Conservation (phyloP, 2,797 vertebrate species). For the Petrocephalus schoutedeni region DNA sequence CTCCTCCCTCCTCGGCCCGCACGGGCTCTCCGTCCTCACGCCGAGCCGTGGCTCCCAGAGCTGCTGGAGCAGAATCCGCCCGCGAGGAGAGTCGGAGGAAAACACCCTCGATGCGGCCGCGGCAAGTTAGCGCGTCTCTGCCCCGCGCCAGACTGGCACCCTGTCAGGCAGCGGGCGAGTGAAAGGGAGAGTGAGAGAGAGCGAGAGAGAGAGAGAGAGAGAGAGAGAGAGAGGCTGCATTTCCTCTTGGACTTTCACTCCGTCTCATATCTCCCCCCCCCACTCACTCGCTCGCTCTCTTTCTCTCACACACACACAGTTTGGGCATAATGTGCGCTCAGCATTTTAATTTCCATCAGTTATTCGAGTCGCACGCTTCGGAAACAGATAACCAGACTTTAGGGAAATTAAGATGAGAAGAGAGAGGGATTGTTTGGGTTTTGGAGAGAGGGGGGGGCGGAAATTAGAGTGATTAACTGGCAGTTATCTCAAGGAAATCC, state of each 20-base stretch:
- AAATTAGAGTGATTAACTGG: constrained; percentile 5
- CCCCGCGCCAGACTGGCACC: background rate
- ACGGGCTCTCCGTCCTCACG: background rate
- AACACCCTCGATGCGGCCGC: background rate
- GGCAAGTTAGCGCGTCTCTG: background rate
- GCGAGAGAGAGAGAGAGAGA: background rate
- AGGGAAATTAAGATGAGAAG: constrained; percentile 3
- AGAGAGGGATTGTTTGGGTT: background rate
- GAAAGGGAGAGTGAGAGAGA: background rate
- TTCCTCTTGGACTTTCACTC: constrained; percentile 17
- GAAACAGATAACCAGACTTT: constrained; percentile 12
- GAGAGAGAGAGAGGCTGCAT: background rate
- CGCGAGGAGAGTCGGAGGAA: background rate
- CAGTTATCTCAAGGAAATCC: constrained; percentile 9
- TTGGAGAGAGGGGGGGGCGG: background rate
- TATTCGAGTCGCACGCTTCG: constrained; percentile 12
- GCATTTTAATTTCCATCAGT: constrained; percentile 20
- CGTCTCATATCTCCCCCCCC: constrained; percentile 8
- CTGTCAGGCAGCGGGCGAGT: constrained; percentile 3
- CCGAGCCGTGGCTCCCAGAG: background rate
- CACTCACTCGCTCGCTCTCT: background rate
- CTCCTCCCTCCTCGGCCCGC: background rate
- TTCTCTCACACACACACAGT: background rate
- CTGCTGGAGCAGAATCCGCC: background rate
- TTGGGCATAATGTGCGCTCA: background rate